These are phyloP conservation scores for Pseudomyrmex sp. DNA, from an alignment of 1,140 invertebrate species.

Conservation along the genomic window DNA sequence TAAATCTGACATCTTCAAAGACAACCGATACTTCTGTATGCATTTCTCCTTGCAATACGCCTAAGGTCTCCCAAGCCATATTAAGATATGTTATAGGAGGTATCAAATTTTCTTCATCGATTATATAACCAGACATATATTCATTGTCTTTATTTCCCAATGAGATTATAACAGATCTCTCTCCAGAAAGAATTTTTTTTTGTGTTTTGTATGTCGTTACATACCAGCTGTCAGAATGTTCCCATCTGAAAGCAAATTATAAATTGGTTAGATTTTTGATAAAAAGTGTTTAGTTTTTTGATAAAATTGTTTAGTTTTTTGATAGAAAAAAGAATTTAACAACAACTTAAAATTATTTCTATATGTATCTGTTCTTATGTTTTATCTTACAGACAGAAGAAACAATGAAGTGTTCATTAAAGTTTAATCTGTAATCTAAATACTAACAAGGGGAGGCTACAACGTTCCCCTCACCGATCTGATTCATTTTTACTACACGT, in stretches of 20 bases:
- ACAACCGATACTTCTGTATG: constrained; percentile 92
- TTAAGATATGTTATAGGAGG: constrained; percentile 95
- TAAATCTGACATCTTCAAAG: constrained; percentile 95
- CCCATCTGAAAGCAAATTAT: constrained; percentile 90
- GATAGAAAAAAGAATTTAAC: too few species aligned
- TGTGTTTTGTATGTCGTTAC: constrained; percentile 87
- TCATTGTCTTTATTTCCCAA: constrained; percentile 89
- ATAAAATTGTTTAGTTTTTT: too few species aligned
- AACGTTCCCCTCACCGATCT: too few species aligned
- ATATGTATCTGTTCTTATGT: too few species aligned
- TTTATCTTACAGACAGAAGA: too few species aligned
- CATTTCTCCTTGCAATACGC: constrained; percentile 89
- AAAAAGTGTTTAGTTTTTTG: too few species aligned
- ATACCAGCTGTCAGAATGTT: constrained; percentile 93
- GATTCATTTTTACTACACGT: too few species aligned
- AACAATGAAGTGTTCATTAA: too few species aligned
- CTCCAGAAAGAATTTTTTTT: constrained; percentile 88
- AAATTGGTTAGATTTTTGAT: too few species aligned
- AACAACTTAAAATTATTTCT: too few species aligned
- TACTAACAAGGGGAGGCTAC: too few species aligned
- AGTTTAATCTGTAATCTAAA: too few species aligned
- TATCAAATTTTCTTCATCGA: constrained; percentile 94
- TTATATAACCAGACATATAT: constrained; percentile 93
- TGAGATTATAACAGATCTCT: constrained; percentile 87
- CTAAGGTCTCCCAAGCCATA: constrained; percentile 95